Percentiles rank a stretch among this genome's conserved stretches.
Evolutionary conservation across 2,797 vertebrate species (phyloP).

Genomic region (Danio kyathit): DNA sequence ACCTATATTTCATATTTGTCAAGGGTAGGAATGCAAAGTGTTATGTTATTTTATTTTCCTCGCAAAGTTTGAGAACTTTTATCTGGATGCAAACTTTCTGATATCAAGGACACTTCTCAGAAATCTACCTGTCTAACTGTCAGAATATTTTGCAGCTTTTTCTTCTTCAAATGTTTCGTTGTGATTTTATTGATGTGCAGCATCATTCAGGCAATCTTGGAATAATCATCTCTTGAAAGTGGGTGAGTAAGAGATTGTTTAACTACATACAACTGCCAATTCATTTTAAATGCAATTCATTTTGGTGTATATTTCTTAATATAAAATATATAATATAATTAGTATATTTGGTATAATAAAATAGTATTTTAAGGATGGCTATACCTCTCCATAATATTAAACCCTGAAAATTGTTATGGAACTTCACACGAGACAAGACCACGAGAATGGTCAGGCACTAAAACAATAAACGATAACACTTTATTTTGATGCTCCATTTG

Average conservation of each 20-base stretch:
- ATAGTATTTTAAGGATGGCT: too few relatives aligned
- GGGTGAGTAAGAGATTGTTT: background rate
- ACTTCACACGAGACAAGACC: too few relatives aligned
- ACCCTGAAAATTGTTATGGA: too few relatives aligned
- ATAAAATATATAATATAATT: too few relatives aligned
- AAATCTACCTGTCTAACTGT: conserved; percentile 45
- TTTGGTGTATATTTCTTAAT: background rate
- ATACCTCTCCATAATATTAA: too few relatives aligned
- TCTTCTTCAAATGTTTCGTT: background rate
- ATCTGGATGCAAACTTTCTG: conserved; percentile 37
- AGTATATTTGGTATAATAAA: too few relatives aligned
- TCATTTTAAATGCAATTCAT: background rate
- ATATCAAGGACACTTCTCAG: conserved; percentile 48
- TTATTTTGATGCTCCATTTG: too few relatives aligned
- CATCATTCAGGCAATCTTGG: conserved; percentile 3
- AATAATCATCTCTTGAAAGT: background rate
- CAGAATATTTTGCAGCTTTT: conserved; percentile 31
- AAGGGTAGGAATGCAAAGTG: conserved; percentile 11
- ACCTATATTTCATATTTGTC: conserved; percentile 26
- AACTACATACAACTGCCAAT: background rate
- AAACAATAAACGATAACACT: too few relatives aligned
- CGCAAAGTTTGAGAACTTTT: conserved; percentile 42
- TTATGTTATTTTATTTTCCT: conserved; percentile 20
- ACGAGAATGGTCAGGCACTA: too few relatives aligned
- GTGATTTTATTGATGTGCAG: conserved; percentile 28